These are phyloP conservation scores for Sthenelais limicola DNA, from an alignment of 2,888 invertebrate species.

Conservation along the genomic window DNA sequence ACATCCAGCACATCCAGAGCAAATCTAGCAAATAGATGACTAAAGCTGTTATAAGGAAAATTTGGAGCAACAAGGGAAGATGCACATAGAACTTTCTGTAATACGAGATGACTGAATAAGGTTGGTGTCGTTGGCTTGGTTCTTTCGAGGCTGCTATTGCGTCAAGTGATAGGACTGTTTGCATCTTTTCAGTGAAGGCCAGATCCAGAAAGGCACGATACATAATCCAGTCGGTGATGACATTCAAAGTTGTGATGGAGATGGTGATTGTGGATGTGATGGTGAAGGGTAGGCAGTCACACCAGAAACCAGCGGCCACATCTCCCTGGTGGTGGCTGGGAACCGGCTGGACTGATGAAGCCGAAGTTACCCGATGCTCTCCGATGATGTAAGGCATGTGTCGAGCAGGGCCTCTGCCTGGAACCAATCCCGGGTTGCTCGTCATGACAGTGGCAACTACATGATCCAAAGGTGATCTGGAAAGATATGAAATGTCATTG, in stretches of 20 bases:
- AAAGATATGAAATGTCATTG: too few relatives aligned
- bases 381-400: too few relatives aligned
- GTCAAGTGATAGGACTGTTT: not conserved
- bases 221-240: constrained; percentile 38
- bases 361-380: too few relatives aligned
- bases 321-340: not conserved
- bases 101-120: too few relatives aligned
- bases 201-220: constrained; percentile 15
- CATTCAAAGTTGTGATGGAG: constrained; percentile 22
- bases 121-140: not conserved
- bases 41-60: constrained; percentile 4
- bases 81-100: not conserved
- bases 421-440: too few relatives aligned
- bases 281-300: constrained; percentile 37
- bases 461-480: too few relatives aligned
- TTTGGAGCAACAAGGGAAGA: constrained; percentile 16
- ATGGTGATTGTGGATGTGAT: constrained; percentile 22
- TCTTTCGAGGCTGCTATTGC: not conserved
- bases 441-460: too few relatives aligned
- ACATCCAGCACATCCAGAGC: constrained; percentile 39
- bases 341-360: too few relatives aligned
- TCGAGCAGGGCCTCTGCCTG: too few relatives aligned
- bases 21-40: constrained; percentile 14
- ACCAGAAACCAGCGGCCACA: constrained; percentile 35
- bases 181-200: constrained; percentile 1